Conservation (phyloP, 2,797 vertebrate genomes). For the Hapalemur alaotrensis region DNA sequence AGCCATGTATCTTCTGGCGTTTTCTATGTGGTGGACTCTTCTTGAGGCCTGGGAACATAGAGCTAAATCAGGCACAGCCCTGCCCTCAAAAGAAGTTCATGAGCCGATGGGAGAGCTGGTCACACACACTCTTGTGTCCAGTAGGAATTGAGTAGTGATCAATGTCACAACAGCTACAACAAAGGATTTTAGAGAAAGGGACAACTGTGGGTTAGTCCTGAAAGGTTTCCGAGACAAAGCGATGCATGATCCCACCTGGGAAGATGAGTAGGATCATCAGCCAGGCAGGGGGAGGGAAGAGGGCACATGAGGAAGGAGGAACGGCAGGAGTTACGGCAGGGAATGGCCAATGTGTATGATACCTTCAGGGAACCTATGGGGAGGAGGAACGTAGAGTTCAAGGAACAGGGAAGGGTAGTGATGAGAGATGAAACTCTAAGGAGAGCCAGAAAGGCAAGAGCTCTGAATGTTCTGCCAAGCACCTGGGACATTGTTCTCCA, state of each 20-base stretch:
- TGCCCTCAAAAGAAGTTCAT: not conserved
- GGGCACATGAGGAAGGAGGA: not conserved
- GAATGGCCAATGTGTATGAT: accelerated
- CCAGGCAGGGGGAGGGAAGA: not conserved
- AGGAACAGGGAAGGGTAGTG: not conserved
- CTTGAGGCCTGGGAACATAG: not conserved
- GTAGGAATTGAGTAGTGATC: not conserved
- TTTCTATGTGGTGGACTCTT: not conserved
- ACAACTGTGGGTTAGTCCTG: not conserved
- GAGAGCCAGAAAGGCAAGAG: too few species aligned
- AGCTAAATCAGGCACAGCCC: not conserved
- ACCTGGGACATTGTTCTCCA: not conserved
- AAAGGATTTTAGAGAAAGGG: not conserved
- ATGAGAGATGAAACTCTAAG: not conserved
- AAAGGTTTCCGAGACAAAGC: not conserved
- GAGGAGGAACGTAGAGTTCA: not conserved
- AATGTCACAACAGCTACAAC: not conserved
- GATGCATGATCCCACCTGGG: not conserved
- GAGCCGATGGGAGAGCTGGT: not conserved
- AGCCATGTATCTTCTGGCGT: not conserved
- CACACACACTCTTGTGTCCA: not conserved
- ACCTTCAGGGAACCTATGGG: not conserved
- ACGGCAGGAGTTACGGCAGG: not conserved
- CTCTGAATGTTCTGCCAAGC: not conserved
- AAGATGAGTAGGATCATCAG: not conserved